Base-by-base conservation (phyloP, 2,888 invertebrate species). In the Tuberolachnus salignus region DNA sequence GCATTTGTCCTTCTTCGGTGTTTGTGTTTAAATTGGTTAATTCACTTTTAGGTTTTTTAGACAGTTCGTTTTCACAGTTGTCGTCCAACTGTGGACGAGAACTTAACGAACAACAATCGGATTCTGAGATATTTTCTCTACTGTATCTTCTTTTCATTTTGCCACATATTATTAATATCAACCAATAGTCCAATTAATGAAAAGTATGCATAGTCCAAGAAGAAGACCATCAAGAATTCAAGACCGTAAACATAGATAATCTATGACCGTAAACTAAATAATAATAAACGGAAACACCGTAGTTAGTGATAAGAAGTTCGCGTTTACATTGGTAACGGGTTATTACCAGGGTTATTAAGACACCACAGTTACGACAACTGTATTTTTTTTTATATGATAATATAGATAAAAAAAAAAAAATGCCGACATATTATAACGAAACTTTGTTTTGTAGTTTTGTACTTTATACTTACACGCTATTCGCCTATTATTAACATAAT, bases 121-220 rank as follows among this genome's bases (percentile, higher is more conserved):
- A 11, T 23, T 71, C 70, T n/a, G 2, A 13, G 13, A 8, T 4
- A 16, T 44, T 46, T n/a, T 57, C 70, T 3, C n/a, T 13, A 34
- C n/a, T 23, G 8, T 23, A 23, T 46, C 16, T n/a, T 71, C 70
- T 57, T n/a, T 57, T 71, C 70, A 71, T 71, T 57, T 71, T 71
- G 11, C 21, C 11, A 55, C 44, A 44, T 57, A 8, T 6, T 10
- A n/a, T 21, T 59, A 21, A 26, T 26, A 19, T 1, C 6, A 19
- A 44, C 19, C 34, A 59, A 19, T 42, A 63, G 13, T 63, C 3
- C 34, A 34, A 34, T 34, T 34, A 34, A 4, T 34, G 3, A 4
- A 34, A 34, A 34, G 6, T 34, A 34, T 4, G 34, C 34, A 34
- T 34, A 34, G 34, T 34, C 34, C 6, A 34, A 34, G 34, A 34